These are phyloP conservation scores for Dichetophora obliterata DNA, from an alignment of 2,888 invertebrate genomes.

Conservation along the genomic window DNA sequence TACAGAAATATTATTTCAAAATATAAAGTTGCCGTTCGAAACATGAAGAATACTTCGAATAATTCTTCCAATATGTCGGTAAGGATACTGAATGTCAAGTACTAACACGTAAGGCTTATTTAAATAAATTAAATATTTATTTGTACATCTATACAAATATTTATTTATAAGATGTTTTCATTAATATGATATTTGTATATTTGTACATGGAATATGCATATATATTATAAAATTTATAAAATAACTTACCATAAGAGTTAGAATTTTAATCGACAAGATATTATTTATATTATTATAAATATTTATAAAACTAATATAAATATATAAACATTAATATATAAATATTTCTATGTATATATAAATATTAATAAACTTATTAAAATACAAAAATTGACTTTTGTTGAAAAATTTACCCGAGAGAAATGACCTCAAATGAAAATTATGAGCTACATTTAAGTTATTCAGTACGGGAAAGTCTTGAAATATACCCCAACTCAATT, in stretches of 20 bases:
- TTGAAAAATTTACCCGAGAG: too few relatives aligned
- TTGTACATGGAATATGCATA: background rate
- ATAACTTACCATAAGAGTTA: constrained; percentile 12
- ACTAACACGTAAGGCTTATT: constrained; percentile 5
- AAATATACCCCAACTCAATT: too few relatives aligned
- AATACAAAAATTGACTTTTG: background rate
- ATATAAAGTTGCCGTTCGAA: background rate
- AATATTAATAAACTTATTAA: background rate
- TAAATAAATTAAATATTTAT: background rate
- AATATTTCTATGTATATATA: constrained; percentile 15
- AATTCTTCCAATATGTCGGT: constrained; percentile 10
- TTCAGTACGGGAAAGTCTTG: too few relatives aligned
- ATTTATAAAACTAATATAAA: constrained; percentile 40
- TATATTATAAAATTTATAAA: constrained; percentile 12
- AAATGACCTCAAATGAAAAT: too few relatives aligned
- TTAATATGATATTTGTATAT: too few relatives aligned
- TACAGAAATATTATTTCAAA: background rate
- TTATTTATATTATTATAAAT: constrained; percentile 42
- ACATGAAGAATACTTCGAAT: constrained; percentile 5
- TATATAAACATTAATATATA: constrained; percentile 19
- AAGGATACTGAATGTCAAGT: background rate
- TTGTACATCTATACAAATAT: too few relatives aligned
- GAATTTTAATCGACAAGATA: constrained; percentile 12
- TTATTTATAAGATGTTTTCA: too few relatives aligned
- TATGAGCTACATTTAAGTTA: too few relatives aligned